phyloP scores from a whole-genome alignment of 2,113 vertebrate species.

The Scomber colias region DNA sequence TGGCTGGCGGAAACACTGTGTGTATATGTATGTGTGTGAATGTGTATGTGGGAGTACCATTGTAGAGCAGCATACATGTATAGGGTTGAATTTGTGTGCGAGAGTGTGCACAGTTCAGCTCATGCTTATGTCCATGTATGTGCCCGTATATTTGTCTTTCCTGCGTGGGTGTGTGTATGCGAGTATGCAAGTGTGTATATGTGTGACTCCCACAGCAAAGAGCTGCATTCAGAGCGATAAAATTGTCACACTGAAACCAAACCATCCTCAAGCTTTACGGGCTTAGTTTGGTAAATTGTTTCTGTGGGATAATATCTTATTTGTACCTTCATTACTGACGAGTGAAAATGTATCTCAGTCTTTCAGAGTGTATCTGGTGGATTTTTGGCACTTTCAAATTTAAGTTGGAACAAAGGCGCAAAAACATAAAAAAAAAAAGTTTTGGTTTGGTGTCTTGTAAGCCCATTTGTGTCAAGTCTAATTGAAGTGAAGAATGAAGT shows the following conservation, averaged over 20 bases:
- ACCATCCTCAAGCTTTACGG: slow-evolving; percentile 41
- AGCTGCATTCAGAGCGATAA: slow-evolving; percentile 58
- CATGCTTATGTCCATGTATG: slow-evolving; percentile 16
- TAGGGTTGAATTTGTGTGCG: slow-evolving; percentile 18
- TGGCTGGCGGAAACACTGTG: slow-evolving; percentile 55
- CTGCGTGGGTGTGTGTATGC: slow-evolving; percentile 22
- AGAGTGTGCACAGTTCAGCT: slow-evolving; percentile 38
- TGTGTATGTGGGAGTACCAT: slow-evolving; percentile 57
- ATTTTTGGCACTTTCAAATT: background rate
- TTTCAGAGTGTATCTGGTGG: background rate
- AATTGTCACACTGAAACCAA: slow-evolving; percentile 52
- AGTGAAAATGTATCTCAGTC: background rate
- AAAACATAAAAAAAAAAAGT: too few species aligned
- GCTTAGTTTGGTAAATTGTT: slow-evolving; percentile 50
- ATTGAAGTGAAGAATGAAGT: background rate
- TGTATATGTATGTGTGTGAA: slow-evolving; percentile 25
- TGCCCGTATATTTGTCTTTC: slow-evolving; percentile 14
- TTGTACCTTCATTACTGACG: slow-evolving; percentile 16
- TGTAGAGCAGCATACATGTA: slow-evolving; percentile 22
- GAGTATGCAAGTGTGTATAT: background rate
- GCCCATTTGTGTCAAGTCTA: background rate
- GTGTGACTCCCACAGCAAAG: slow-evolving; percentile 34
- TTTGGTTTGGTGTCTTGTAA: too few species aligned
- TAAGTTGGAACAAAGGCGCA: background rate
- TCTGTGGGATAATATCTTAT: slow-evolving; percentile 34